A percentile compares a stretch with the other conserved stretches of the same genome.
Conservation (phyloP, 2,113 vertebrate genomes). For the Microtus richardsoni region DNA sequence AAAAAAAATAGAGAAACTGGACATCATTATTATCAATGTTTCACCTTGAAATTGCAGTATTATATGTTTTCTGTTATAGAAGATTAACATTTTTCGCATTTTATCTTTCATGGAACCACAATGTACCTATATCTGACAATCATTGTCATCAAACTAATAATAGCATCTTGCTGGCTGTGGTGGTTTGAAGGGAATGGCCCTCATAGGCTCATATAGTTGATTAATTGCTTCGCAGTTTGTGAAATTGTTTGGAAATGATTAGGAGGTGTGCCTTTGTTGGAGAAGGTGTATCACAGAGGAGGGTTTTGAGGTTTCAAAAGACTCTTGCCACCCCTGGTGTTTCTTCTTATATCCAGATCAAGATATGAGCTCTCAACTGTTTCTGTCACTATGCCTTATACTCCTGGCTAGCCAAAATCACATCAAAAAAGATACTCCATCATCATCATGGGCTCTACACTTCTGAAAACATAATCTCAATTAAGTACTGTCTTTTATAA, state of each 20-base stretch:
- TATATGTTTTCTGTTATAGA: constrained; percentile 7
- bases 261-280: neutral
- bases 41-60: constrained; percentile 25
- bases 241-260: neutral
- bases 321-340: neutral
- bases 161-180: neutral
- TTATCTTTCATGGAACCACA: constrained; percentile 31
- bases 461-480: neutral
- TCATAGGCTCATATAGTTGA: neutral
- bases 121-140: neutral
- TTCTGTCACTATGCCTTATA: neutral
- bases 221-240: neutral
- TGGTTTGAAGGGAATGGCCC: neutral
- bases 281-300: neutral
- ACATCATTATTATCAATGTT: constrained; percentile 13
- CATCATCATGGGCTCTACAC: neutral
- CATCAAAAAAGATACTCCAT: neutral
- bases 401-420: too few species aligned
- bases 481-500: neutral
- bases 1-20: constrained; percentile 11
- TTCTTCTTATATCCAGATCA: neutral
- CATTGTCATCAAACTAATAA: neutral
- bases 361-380: neutral
- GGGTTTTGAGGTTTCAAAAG: neutral
- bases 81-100: constrained; percentile 12